Evolutionary conservation across 2,113 vertebrate genomes (phyloP).

Genomic region (Hippoglossus stenolepis): DNA sequence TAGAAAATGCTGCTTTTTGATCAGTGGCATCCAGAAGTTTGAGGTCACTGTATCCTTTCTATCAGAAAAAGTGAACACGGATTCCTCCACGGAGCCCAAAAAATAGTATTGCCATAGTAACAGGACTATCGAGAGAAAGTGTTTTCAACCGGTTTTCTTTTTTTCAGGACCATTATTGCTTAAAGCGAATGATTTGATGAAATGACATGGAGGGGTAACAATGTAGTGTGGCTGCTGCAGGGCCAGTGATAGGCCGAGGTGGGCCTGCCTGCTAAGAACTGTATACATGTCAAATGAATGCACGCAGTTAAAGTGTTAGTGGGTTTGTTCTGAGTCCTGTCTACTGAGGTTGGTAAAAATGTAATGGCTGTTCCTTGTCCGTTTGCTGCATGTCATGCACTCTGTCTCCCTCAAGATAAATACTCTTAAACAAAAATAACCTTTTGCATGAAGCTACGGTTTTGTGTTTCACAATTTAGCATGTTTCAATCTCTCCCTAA

Average conservation of each 20-base stretch:
- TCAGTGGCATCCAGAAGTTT: constrained; percentile 6
- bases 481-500: not conserved
- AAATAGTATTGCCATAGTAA: constrained; percentile 57
- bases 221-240: no score
- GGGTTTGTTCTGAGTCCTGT: no score
- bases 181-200: not conserved
- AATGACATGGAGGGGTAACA: not conserved
- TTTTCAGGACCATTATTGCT: not conserved
- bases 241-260: no score
- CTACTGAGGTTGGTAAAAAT: no score
- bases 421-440: no score
- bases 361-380: no score
- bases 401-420: no score
- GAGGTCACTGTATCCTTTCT: constrained; percentile 19
- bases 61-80: constrained; percentile 15
- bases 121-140: not conserved
- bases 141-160: not conserved
- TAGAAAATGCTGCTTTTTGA: constrained; percentile 12
- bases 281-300: no score
- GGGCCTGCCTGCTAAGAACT: no score
- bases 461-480: not conserved
- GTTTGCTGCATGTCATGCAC: no score
- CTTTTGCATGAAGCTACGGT: not conserved
- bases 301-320: no score
- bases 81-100: constrained; percentile 25